phyloP scores from a whole-genome alignment of 2,888 invertebrate species.

The Temnothorax ravouxi region DNA sequence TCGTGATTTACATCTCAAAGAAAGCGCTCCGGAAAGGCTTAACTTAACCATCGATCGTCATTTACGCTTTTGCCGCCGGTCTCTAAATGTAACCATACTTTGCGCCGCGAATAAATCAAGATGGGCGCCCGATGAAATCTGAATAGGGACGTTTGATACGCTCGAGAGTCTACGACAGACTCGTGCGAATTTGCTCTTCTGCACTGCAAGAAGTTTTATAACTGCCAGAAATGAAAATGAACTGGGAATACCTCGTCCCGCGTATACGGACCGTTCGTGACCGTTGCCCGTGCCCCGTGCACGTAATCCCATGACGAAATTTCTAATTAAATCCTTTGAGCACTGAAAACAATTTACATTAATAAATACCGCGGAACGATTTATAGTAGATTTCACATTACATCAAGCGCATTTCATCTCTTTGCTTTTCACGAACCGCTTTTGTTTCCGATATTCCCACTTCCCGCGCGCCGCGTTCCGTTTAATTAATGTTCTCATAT shows the following conservation, averaged over 20 bases:
- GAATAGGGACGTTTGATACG: slow-evolving; percentile 51
- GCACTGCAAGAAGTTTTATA: slow-evolving; percentile 27
- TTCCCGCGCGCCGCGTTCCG: not conserved
- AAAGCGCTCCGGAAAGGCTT: slow-evolving; percentile 65
- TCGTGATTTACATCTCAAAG: slow-evolving; percentile 75
- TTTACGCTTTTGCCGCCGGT: slow-evolving; percentile 59
- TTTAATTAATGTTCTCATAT: slow-evolving; percentile 53
- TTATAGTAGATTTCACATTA: slow-evolving; percentile 25
- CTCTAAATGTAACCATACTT: slow-evolving; percentile 39
- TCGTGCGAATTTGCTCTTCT: not conserved
- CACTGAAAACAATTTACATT: slow-evolving; percentile 45
- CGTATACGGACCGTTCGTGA: not conserved
- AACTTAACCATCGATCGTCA: slow-evolving; percentile 68
- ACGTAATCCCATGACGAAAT: not conserved
- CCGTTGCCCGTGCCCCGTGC: not conserved
- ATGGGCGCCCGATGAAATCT: slow-evolving; percentile 36
- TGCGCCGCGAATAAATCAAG: slow-evolving; percentile 63
- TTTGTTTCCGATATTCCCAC: slow-evolving; percentile 35
- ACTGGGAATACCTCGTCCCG: not conserved
- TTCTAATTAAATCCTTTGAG: slow-evolving; percentile 28
- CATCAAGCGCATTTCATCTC: slow-evolving; percentile 43
- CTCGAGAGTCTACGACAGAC: not conserved
- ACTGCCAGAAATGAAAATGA: not conserved
- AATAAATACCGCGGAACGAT: slow-evolving; percentile 40
- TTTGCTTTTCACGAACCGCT: not conserved